Conservation (phyloP, 2,888 invertebrate genomes). For the Thera obeliscata region DNA sequence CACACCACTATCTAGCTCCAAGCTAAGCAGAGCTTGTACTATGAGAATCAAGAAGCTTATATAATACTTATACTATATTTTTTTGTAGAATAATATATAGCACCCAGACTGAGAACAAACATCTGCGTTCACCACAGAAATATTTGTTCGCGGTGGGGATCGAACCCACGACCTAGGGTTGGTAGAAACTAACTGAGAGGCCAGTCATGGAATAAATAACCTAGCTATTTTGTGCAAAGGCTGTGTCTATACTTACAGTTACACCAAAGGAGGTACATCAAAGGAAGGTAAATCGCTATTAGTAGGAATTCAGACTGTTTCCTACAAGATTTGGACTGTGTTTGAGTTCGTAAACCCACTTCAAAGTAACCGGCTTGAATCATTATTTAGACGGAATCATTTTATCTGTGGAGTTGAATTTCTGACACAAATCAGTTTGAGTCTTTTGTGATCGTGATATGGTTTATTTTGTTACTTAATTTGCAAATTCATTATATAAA, state of each 20-base stretch:
- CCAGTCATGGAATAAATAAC: neutral
- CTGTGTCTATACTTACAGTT: slow-evolving; percentile 19
- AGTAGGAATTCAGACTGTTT: slow-evolving; percentile 18
- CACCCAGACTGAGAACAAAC: no score
- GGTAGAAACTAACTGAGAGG: neutral
- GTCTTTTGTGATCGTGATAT: neutral
- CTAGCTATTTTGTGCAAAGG: slow-evolving; percentile 2
- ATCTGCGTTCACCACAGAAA: no score
- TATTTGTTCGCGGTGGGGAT: no score
- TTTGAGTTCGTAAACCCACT: slow-evolving; percentile 17
- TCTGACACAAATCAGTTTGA: neutral
- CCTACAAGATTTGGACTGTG: slow-evolving; percentile 17
- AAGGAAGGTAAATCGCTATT: slow-evolving; percentile 23
- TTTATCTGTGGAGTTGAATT: slow-evolving; percentile 4
- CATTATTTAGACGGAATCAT: slow-evolving; percentile 10
- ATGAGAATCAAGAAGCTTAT: no score
- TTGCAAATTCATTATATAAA: neutral
- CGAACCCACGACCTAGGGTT: neutral
- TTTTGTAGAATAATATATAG: no score
- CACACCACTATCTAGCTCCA: no score
- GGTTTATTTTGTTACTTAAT: neutral
- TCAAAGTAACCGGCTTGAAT: slow-evolving; percentile 11
- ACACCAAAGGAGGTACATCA: slow-evolving; percentile 36
- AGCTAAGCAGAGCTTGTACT: no score
- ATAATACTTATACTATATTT: no score